Conservation (phyloP, 1,140 invertebrate genomes). For the Drosophila funebris region DNA sequence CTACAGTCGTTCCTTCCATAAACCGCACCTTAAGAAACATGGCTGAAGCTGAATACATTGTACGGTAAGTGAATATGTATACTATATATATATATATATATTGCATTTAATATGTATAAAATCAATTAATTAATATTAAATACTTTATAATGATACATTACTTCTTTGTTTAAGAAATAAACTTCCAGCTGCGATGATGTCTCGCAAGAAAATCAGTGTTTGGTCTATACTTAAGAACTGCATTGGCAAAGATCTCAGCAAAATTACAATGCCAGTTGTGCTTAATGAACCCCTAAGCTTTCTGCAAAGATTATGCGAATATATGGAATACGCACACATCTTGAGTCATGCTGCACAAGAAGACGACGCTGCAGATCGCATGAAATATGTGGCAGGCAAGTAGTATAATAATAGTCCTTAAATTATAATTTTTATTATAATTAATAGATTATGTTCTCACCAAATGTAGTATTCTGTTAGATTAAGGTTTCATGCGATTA, state of each 20-base stretch:
- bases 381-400: conserved; percentile 88
- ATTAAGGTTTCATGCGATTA: too few relatives aligned
- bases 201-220: conserved; percentile 94
- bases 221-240: conserved; percentile 97
- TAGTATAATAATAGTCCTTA: neutral
- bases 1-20: neutral
- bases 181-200: conserved; percentile 94
- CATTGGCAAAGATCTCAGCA: conserved; percentile 97
- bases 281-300: conserved; percentile 99
- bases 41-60: neutral
- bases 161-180: conserved; percentile 86
- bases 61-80: neutral
- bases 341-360: conserved; percentile 90
- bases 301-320: conserved; percentile 96
- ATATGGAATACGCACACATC: conserved; percentile 96
- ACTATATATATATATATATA: neutral
- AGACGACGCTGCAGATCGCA: conserved; percentile 90
- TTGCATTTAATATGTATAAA: too few relatives aligned
- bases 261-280: conserved; percentile 98
- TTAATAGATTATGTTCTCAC: too few relatives aligned
- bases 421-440: too few relatives aligned
- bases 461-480: too few relatives aligned
- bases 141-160: neutral
- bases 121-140: neutral
- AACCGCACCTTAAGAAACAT: neutral